Evolutionary conservation across 2,888 invertebrate species (phyloP).

Genomic region (Scaptomyza flava): DNA sequence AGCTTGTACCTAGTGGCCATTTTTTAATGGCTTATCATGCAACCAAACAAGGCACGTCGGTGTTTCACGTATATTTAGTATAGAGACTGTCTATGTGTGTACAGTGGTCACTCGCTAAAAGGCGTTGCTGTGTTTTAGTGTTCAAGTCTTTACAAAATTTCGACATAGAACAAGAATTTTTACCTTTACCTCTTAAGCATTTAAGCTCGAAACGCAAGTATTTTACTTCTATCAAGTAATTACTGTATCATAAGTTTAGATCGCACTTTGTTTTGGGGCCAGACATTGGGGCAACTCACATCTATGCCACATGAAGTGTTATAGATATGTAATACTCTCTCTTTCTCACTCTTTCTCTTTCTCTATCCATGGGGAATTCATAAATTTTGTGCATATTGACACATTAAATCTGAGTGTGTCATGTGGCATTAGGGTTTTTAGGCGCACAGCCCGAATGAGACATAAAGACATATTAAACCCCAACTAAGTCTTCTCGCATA

Average conservation of each 20-base stretch:
- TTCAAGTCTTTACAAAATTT: no score
- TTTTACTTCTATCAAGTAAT: not conserved
- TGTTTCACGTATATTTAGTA: not conserved
- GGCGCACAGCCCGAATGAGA: constrained; percentile 22
- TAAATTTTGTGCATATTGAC: constrained; percentile 82
- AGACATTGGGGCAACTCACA: constrained; percentile 54
- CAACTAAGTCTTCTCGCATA: not conserved
- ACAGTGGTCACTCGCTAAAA: not conserved
- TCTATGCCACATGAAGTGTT: constrained; percentile 47
- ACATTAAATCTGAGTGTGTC: constrained; percentile 83
- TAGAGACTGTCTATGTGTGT: no score
- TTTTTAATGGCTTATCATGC: constrained; percentile 76
- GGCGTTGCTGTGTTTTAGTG: no score
- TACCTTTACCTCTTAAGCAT: no score
- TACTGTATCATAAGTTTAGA: constrained; percentile 25
- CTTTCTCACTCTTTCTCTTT: not conserved
- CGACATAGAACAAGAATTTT: no score
- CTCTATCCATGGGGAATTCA: constrained; percentile 46
- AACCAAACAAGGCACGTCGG: constrained; percentile 43
- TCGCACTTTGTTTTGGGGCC: constrained; percentile 22
- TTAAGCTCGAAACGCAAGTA: no score
- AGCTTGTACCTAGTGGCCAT: constrained; percentile 63
- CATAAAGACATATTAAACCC: constrained; percentile 30
- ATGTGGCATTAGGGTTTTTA: constrained; percentile 78
- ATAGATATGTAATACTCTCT: constrained; percentile 33